Conservation (phyloP, 2,113 vertebrate genomes). For the Leptosomus discolor region DNA sequence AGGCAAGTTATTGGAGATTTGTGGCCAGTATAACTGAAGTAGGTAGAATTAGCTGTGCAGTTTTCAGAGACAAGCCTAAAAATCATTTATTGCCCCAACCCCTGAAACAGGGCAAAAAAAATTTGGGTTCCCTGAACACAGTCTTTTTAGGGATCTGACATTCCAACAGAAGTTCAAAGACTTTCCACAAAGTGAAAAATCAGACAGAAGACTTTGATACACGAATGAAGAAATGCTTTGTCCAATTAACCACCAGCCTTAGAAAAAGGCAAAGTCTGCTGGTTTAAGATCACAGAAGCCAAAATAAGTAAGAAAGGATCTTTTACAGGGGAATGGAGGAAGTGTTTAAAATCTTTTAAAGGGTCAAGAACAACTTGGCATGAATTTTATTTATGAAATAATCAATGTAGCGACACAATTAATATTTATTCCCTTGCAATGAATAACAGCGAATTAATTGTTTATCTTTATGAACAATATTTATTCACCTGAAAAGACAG, state of each 20-base stretch:
- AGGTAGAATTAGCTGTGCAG: background rate
- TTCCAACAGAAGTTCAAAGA: conserved; percentile 10
- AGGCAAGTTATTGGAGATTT: background rate
- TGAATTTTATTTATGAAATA: background rate
- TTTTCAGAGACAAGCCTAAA: background rate
- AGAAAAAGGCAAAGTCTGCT: background rate
- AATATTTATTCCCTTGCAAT: background rate
- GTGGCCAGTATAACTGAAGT: background rate
- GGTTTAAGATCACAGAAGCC: background rate
- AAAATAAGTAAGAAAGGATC: conserved; percentile 5
- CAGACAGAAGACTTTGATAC: conserved; percentile 13
- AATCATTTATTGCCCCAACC: background rate
- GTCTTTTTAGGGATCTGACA: background rate
- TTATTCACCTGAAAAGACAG: background rate
- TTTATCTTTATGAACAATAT: background rate
- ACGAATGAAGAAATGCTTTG: conserved; percentile 19
- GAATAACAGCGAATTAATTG: background rate
- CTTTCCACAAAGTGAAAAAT: background rate
- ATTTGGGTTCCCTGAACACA: background rate
- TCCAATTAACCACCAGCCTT: conserved; percentile 24
- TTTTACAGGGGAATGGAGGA: background rate
- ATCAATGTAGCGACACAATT: background rate
- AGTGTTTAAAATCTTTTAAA: background rate
- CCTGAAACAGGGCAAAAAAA: background rate
- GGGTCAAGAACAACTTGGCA: background rate